Percentiles rank a stretch among this genome's conserved stretches.
These are phyloP conservation scores for Saguinus midas DNA, from an alignment of 2,113 vertebrate genomes.

Conservation along the genomic window DNA sequence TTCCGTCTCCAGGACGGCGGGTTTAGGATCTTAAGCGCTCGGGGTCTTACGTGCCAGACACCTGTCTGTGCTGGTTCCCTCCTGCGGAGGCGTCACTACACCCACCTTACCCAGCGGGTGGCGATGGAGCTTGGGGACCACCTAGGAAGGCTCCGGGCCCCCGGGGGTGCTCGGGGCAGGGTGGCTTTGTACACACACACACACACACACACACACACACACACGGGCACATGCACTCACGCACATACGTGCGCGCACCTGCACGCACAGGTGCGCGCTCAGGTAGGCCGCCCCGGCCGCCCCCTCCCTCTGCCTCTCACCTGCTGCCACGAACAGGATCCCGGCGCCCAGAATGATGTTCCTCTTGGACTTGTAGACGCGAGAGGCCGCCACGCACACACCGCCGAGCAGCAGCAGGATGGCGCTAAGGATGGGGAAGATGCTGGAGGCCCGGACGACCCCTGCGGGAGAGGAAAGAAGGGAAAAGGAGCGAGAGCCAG, in stretches of 20 bases:
- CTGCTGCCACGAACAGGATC: slow-evolving; percentile 95
- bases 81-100: neutral
- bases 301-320: slow-evolving; percentile 80
- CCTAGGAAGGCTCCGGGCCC: neutral
- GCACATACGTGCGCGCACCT: no score
- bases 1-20: neutral
- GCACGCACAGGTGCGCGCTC: neutral
- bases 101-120: slow-evolving; percentile 15
- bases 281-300: neutral
- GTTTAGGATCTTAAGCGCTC: neutral
- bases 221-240: no score
- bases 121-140: neutral
- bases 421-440: slow-evolving; percentile 97
- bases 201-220: neutral
- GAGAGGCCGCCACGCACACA: slow-evolving; percentile 93
- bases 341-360: slow-evolving; percentile 96
- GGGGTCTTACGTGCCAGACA: neutral
- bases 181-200: neutral
- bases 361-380: slow-evolving; percentile 94
- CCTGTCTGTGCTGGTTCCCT: neutral
- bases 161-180: neutral
- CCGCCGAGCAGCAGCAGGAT: slow-evolving; percentile 95
- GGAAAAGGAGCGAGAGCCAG: neutral
- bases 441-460: slow-evolving; percentile 95
- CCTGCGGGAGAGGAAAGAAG: slow-evolving; percentile 78